These are phyloP conservation scores for Maniola hyperantus DNA, from an alignment of 2,888 invertebrate species.

Conservation along the genomic window DNA sequence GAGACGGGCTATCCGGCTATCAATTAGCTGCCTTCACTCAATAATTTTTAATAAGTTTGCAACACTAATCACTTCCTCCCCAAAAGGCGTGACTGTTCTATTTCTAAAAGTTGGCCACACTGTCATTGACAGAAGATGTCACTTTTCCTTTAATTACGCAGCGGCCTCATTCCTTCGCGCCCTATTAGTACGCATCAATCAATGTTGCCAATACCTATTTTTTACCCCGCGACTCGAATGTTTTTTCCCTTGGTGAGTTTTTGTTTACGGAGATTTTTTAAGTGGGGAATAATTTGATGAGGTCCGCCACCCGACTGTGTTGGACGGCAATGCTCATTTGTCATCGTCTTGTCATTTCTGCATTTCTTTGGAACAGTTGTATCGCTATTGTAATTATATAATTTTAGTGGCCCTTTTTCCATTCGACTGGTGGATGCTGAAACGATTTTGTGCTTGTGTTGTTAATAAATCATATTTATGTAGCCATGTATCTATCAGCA, in stretches of 20 bases:
- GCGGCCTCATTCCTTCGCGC: conserved; percentile 81
- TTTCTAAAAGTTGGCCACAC: conserved; percentile 70
- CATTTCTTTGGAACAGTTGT: conserved; percentile 79
- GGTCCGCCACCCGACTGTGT: conserved; percentile 81
- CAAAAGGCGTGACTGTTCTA: conserved; percentile 78
- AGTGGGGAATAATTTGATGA: conserved; percentile 83
- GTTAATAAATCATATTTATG: conserved; percentile 1
- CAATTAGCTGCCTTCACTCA: conserved; percentile 80
- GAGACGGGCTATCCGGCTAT: conserved; percentile 59
- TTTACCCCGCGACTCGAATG: conserved; percentile 70
- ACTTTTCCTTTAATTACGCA: conserved; percentile 79
- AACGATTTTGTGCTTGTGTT: neutral
- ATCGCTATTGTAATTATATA: conserved; percentile 80
- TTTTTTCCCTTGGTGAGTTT: conserved; percentile 73
- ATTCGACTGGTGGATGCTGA: conserved; percentile 38
- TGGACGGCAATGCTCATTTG: conserved; percentile 79
- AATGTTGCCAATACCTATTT: conserved; percentile 83
- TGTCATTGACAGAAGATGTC: conserved; percentile 80
- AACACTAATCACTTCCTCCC: conserved; percentile 80
- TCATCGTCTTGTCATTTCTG: conserved; percentile 83
- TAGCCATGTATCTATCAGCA: neutral
- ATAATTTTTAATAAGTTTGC: conserved; percentile 80
- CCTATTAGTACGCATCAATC: conserved; percentile 83
- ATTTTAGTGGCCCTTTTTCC: conserved; percentile 74
- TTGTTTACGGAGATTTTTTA: conserved; percentile 82